Percentiles rank a stretch among this genome's conserved stretches.
Evolutionary conservation across 2,888 invertebrate genomes (phyloP).

Genomic region (Prostheceraeus crozeri): DNA sequence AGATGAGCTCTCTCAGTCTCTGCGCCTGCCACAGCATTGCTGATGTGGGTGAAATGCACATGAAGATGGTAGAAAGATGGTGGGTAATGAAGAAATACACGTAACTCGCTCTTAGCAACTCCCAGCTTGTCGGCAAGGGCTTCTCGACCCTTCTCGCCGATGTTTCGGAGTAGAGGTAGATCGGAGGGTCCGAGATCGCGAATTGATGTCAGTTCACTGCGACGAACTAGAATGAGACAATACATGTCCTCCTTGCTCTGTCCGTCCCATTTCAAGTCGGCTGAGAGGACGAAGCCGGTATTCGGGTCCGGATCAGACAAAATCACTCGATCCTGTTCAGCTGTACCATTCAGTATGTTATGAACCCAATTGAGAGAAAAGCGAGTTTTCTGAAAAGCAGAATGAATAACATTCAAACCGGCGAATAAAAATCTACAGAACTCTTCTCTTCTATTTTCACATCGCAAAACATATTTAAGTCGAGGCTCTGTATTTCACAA

Average conservation of each 20-base stretch:
- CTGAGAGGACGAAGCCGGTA: slow-evolving; percentile 76
- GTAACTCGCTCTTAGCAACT: slow-evolving; percentile 63
- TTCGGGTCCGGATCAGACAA: slow-evolving; percentile 71
- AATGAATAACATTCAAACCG: slow-evolving; percentile 7
- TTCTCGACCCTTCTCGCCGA: slow-evolving; percentile 65
- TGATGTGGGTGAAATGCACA: slow-evolving; percentile 73
- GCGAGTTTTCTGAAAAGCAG: not conserved
- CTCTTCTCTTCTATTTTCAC: too few relatives aligned
- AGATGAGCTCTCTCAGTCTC: slow-evolving; percentile 77
- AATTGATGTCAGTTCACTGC: slow-evolving; percentile 68
- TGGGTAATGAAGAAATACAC: slow-evolving; percentile 85
- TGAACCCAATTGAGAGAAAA: slow-evolving; percentile 70
- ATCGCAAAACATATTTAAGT: too few relatives aligned
- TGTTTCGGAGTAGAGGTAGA: slow-evolving; percentile 72
- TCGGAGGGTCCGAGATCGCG: slow-evolving; percentile 72
- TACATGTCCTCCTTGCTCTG: slow-evolving; percentile 69
- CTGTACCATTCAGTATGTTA: slow-evolving; percentile 83
- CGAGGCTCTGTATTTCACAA: too few relatives aligned
- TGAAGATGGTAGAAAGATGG: slow-evolving; percentile 95
- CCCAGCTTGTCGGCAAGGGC: slow-evolving; percentile 71
- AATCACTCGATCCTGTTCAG: slow-evolving; percentile 77
- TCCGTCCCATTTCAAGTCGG: slow-evolving; percentile 94
- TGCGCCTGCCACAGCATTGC: slow-evolving; percentile 61
- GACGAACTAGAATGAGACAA: slow-evolving; percentile 70
- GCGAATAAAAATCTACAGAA: not conserved